Evolutionary conservation across 1,140 invertebrate species (phyloP), one percentile per base, ranked within the genome.

Genomic region (Brachionus sp.): DNA sequence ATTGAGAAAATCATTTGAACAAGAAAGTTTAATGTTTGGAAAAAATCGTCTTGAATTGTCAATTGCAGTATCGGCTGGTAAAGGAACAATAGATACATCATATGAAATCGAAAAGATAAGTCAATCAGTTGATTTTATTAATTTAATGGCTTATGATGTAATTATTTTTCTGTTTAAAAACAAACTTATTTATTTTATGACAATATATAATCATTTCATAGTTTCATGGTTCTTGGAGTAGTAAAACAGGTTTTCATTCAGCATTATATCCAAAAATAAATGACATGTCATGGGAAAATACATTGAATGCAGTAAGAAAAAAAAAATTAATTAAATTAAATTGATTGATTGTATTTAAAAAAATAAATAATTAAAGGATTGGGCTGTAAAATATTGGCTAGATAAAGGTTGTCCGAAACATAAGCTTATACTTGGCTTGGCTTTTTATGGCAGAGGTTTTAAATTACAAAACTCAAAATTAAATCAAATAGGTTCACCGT

Each of bases 71-170:
- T 57, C 84, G 5, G 86, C 85, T n/a, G 84, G 84, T 13, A 42
- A 83, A 64, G 13, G 5, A 78, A 86, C 83, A 2, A 75, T 85
- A 42, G 82, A 86, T 82, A 86, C 88, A 0, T 93, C 92, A 0
- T 96, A 96, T 85, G 92, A 95, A 87, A 90, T 95, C n/a, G 88
- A 90, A 6, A 90, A 91, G 85, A 89, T 96, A 37, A 93, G 94
- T 86, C 93, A 93, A 86, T 92, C 95, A 88, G 88, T 98, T 82
- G 96, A 98, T 89, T 97, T 96, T 91, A 93, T 98, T 89, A 98
- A 97, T 90, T 90, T 98, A 33, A 90, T 90, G 90, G 85, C 97
- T 93, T 92, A 97, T 90, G 82, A 82, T 39, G 97, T 90, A 95
- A 96, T 7, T 3, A 0, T 25, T 39, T 53, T 53, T 23, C 16